Evolutionary conservation across 1,140 invertebrate species (phyloP).

Genomic region (Tetramorium simillimum): DNA sequence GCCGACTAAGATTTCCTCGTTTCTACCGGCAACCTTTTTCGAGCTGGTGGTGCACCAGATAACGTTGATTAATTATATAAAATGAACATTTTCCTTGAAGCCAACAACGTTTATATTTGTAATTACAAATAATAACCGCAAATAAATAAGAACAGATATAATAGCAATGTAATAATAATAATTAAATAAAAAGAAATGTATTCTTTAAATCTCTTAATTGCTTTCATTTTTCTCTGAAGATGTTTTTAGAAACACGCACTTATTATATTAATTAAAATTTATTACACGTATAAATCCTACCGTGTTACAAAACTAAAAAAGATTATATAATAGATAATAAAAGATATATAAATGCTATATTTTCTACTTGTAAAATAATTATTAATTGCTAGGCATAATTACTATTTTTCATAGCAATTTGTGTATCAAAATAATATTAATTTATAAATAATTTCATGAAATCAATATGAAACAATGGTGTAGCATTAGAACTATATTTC

Average conservation of each 20-base stretch:
- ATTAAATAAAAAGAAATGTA: not conserved
- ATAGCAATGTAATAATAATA: not conserved
- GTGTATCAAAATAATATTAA: constrained; percentile 18
- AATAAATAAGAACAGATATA: not conserved
- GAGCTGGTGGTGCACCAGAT: constrained; percentile 5
- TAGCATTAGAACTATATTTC: not conserved
- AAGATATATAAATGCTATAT: not conserved
- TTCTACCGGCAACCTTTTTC: constrained; percentile 33
- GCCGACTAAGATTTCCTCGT: constrained; percentile 37
- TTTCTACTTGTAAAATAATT: not conserved
- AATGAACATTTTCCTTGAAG: constrained; percentile 4
- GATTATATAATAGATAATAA: not conserved
- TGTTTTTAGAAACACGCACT: not conserved
- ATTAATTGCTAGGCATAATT: not conserved
- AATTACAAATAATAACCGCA: constrained; percentile 11
- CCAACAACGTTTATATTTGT: not conserved
- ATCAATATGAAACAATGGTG: not conserved
- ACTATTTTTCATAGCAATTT: not conserved
- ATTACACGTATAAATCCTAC: not conserved
- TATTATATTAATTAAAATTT: not conserved
- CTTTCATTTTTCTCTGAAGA: not conserved
- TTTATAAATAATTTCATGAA: not conserved
- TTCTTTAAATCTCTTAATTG: not conserved
- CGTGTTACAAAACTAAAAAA: not conserved
- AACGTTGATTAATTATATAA: constrained; percentile 42